Conservation (phyloP, 2,888 invertebrate species). For the Limnephilus marmoratus region DNA sequence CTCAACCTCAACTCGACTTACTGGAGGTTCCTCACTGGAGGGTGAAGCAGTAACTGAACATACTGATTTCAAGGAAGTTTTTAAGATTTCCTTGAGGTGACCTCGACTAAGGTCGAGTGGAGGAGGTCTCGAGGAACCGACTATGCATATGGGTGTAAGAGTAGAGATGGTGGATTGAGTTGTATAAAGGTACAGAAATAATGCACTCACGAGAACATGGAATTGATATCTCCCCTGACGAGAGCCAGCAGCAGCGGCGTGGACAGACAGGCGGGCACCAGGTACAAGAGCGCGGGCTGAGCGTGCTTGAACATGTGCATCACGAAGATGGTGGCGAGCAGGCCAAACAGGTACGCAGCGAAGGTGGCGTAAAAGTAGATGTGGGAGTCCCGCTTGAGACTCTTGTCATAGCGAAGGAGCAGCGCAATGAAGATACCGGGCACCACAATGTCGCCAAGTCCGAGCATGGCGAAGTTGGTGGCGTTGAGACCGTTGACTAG, state of each 20-base stretch:
- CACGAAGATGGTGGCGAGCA: constrained; percentile 95
- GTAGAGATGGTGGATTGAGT: background rate
- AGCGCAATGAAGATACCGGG: constrained; percentile 99
- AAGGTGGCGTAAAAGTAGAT: constrained; percentile 95
- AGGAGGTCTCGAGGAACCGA: too few species aligned
- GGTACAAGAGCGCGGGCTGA: constrained; percentile 97
- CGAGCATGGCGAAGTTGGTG: constrained; percentile 98
- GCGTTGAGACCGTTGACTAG: constrained; percentile 93
- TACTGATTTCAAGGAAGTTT: too few species aligned
- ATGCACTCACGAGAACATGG: constrained; percentile 89
- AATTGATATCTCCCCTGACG: constrained; percentile 92
- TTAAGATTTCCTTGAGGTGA: too few species aligned
- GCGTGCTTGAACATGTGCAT: constrained; percentile 99
- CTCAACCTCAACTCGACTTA: too few species aligned
- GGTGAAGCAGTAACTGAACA: too few species aligned
- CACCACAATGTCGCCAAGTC: constrained; percentile 98
- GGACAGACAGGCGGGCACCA: constrained; percentile 97
- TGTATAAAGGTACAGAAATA: background rate
- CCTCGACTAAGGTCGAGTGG: too few species aligned
- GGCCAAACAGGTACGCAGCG: constrained; percentile 94
- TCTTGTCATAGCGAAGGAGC: constrained; percentile 95
- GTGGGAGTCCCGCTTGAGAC: constrained; percentile 87
- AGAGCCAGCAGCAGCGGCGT: constrained; percentile 93
- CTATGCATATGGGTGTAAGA: too few species aligned
- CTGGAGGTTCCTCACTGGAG: too few species aligned